Percentiles rank a stretch among this genome's conserved stretches.
Conservation (phyloP, 30 jellyfish, hydroid and myxozoan species). For the Aurelia sp. region DNA sequence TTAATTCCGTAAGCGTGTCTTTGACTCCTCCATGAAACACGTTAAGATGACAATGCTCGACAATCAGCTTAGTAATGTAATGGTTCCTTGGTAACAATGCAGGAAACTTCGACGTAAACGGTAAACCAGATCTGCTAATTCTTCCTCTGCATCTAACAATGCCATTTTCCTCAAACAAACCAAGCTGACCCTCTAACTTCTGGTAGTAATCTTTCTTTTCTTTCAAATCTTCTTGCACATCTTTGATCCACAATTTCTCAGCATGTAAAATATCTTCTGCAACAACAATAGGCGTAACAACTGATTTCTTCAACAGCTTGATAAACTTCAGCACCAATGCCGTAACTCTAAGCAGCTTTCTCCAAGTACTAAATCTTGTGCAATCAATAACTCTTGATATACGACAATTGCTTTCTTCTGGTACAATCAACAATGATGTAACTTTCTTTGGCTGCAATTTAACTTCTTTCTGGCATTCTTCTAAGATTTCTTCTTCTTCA, state of each 20-base stretch:
- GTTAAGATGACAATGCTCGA: conserved; percentile 35
- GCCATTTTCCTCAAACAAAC: conserved; percentile 24
- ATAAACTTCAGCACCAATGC: conserved; percentile 25
- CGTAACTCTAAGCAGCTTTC: conserved; percentile 6
- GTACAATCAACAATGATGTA: conserved; percentile 3
- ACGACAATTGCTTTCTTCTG: neutral
- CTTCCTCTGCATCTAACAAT: conserved; percentile 39
- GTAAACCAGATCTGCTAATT: conserved; percentile 3
- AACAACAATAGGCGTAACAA: neutral
- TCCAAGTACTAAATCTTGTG: conserved; percentile 9
- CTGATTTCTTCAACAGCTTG: conserved; percentile 30
- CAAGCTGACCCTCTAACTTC: conserved; percentile 14
- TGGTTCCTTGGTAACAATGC: conserved; percentile 39
- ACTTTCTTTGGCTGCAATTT: conserved; percentile 1
- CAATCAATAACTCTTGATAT: conserved; percentile 21
- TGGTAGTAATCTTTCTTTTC: neutral
- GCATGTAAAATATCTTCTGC: conserved; percentile 18
- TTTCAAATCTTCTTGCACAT: conserved; percentile 5
- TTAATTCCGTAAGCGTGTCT: conserved; percentile 32
- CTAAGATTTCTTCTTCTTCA: conserved; percentile 7
- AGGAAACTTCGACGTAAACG: conserved; percentile 10
- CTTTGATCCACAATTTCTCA: conserved; percentile 31
- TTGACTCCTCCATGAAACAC: conserved; percentile 30
- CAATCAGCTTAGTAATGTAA: conserved; percentile 29
- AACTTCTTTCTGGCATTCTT: conserved; percentile 22